These are phyloP conservation scores for Epinotia brunnichana DNA, from an alignment of 2,888 invertebrate genomes.

Conservation along the genomic window DNA sequence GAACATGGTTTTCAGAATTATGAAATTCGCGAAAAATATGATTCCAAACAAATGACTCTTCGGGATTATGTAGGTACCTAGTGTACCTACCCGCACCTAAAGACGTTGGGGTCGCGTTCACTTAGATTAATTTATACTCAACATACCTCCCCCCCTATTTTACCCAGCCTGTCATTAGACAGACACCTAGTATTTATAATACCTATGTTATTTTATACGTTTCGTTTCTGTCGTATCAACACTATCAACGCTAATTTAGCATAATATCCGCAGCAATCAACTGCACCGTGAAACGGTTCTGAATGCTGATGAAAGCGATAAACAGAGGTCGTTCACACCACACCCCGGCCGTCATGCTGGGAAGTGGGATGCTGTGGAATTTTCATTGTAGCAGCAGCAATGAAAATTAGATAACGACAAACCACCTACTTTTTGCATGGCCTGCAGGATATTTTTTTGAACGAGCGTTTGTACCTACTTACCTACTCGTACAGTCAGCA, in stretches of 20 bases:
- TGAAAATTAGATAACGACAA: conserved; percentile 47
- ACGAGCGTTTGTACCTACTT: too few species aligned
- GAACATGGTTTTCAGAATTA: too few species aligned
- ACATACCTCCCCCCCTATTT: too few species aligned
- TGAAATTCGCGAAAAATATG: too few species aligned
- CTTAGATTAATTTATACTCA: too few species aligned
- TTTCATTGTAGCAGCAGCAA: too few species aligned
- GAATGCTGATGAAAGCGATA: conserved; percentile 71
- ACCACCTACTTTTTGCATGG: conserved; percentile 49
- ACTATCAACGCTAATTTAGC: conserved; percentile 4
- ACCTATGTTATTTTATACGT: neutral
- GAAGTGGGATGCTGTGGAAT: conserved; percentile 56
- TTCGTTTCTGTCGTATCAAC: neutral
- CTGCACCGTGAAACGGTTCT: conserved; percentile 47
- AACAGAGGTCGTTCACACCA: conserved; percentile 69
- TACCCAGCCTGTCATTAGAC: too few species aligned
- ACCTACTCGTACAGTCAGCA: too few species aligned
- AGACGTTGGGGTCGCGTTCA: too few species aligned
- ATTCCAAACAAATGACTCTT: too few species aligned
- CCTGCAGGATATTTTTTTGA: neutral
- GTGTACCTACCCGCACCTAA: too few species aligned
- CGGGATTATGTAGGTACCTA: too few species aligned
- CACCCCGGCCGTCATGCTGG: conserved; percentile 55
- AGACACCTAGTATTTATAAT: neutral
- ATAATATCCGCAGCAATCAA: conserved; percentile 22